These are phyloP conservation scores for Lepilemur septentrionalis DNA, from an alignment of 2,797 vertebrate species.

Conservation along the genomic window DNA sequence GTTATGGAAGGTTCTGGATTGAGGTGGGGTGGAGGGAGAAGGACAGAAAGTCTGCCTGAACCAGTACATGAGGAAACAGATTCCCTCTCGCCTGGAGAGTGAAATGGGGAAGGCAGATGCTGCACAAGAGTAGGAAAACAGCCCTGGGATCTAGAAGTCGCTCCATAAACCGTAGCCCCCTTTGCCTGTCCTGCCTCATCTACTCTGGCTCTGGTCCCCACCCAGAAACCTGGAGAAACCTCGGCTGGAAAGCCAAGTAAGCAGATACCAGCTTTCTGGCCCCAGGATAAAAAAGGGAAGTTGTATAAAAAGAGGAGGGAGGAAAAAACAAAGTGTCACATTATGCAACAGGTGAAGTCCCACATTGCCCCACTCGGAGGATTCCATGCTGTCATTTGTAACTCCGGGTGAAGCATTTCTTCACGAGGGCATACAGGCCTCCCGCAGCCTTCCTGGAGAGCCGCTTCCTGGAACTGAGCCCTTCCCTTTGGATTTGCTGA, in stretches of 20 bases:
- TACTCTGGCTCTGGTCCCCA: not conserved
- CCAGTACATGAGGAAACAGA: not conserved
- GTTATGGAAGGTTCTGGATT: not conserved
- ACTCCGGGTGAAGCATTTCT: not conserved
- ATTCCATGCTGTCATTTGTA: not conserved
- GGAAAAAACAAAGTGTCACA: not conserved
- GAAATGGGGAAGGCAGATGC: not conserved
- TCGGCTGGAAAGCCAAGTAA: not conserved
- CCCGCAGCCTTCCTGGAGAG: not conserved
- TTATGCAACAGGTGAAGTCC: conserved; percentile 24
- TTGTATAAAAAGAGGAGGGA: not conserved
- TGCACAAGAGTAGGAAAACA: not conserved
- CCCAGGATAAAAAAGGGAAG: not conserved
- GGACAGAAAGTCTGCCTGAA: not conserved
- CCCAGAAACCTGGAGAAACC: conserved; percentile 6
- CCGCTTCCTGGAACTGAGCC: not conserved
- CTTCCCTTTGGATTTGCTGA: not conserved
- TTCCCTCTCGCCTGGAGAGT: not conserved
- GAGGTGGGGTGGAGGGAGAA: not conserved
- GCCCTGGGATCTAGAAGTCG: not conserved
- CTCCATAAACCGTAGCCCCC: not conserved
- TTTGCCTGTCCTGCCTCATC: not conserved
- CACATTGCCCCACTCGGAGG: not conserved
- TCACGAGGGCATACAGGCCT: not conserved
- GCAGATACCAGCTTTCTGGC: not conserved